A percentile compares a stretch with the other conserved stretches of the same genome.
Evolutionary conservation across 2,113 vertebrate genomes (phyloP).

Genomic region (Thinocorus orbignyianus): DNA sequence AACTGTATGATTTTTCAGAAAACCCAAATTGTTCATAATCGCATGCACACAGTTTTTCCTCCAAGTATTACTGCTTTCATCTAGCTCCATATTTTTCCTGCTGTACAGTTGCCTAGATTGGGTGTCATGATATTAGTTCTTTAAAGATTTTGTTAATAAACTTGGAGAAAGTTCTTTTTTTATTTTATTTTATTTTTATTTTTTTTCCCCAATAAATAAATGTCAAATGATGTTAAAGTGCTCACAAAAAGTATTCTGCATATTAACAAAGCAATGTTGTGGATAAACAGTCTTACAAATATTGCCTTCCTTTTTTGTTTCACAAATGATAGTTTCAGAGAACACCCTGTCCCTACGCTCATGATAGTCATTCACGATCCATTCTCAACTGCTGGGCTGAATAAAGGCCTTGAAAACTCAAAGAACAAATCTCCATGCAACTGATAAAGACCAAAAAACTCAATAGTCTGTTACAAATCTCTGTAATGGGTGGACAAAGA

Average conservation of each 20-base stretch:
- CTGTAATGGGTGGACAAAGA: not conserved
- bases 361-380: not conserved
- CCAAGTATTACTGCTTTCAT: not conserved
- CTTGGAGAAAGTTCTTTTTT: not conserved
- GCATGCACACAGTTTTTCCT: not conserved
- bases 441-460: not conserved
- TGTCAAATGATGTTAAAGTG: not conserved
- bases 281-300: not conserved
- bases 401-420: not conserved
- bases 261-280: not conserved
- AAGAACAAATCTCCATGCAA: not conserved
- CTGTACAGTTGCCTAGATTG: not conserved
- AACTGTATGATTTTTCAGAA: not conserved
- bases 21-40: not conserved
- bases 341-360: not conserved
- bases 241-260: not conserved
- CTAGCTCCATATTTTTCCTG: not conserved
- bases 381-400: not conserved
- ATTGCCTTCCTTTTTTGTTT: not conserved
- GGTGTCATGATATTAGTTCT: not conserved
- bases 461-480: not conserved
- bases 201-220: not conserved
- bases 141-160: not conserved
- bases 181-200: too few species aligned
- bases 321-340: not conserved